These are phyloP conservation scores for Aplocera efformata DNA, from an alignment of 2,888 invertebrate genomes.

Conservation along the genomic window DNA sequence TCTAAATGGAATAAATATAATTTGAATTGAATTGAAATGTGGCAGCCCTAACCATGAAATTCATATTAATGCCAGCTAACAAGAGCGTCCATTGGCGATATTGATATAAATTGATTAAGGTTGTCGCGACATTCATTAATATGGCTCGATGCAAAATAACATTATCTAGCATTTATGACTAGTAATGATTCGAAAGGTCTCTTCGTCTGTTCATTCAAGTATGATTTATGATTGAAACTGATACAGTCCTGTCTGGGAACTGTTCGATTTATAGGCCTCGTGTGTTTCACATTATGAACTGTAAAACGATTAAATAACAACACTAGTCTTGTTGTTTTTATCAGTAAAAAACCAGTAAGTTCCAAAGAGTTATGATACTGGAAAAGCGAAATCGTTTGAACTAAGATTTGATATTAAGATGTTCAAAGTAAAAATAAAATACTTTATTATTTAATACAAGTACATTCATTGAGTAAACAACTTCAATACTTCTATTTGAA, in stretches of 20 bases:
- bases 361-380: no score
- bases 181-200: conserved; percentile 51
- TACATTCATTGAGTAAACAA: no score
- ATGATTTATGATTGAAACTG: conserved; percentile 25
- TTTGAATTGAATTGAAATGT: no score
- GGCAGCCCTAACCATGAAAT: conserved; percentile 65
- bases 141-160: conserved; percentile 58
- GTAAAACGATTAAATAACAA: background rate
- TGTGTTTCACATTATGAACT: background rate
- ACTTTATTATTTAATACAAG: no score
- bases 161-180: conserved; percentile 63
- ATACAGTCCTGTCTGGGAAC: conserved; percentile 11
- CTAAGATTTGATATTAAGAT: no score
- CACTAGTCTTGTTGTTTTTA: background rate
- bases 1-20: no score
- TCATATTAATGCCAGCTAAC: conserved; percentile 72
- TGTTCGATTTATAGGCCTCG: conserved; percentile 7
- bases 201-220: conserved; percentile 42
- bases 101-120: conserved; percentile 79
- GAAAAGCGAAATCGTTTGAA: no score
- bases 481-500: no score
- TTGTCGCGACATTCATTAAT: conserved; percentile 72
- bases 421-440: no score
- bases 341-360: no score
- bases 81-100: conserved; percentile 72